A percentile compares a stretch with the other conserved stretches of the same genome.
These are phyloP conservation scores for Agrotis clavis DNA, from an alignment of 2,888 invertebrate species.

Conservation along the genomic window DNA sequence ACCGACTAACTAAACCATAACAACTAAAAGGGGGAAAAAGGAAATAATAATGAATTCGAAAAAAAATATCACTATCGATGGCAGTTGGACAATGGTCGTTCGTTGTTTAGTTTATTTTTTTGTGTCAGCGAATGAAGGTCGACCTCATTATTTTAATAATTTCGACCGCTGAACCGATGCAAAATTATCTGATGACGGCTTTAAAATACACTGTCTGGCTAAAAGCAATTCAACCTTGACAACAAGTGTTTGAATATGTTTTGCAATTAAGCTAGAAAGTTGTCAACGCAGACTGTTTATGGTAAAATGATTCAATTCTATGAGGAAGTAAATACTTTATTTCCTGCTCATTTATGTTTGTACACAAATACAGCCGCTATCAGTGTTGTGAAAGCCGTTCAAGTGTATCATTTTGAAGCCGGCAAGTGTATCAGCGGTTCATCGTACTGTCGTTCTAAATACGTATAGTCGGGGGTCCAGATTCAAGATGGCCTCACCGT, in stretches of 20 bases:
- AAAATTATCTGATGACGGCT: slow-evolving; percentile 64
- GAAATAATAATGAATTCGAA: slow-evolving; percentile 46
- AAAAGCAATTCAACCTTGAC: slow-evolving; percentile 59
- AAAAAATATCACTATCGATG: slow-evolving; percentile 71
- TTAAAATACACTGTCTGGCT: slow-evolving; percentile 54
- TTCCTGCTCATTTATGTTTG: slow-evolving; percentile 16
- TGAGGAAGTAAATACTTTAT: not conserved
- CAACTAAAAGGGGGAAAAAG: slow-evolving; percentile 65
- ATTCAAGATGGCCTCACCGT: slow-evolving; percentile 84
- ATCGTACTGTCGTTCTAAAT: slow-evolving; percentile 78
- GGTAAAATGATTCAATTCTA: not conserved
- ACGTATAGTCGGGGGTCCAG: slow-evolving; percentile 77
- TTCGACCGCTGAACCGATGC: slow-evolving; percentile 71
- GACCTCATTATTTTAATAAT: slow-evolving; percentile 81
- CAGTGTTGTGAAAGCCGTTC: slow-evolving; percentile 43
- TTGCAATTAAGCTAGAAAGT: slow-evolving; percentile 49
- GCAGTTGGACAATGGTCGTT: slow-evolving; percentile 74
- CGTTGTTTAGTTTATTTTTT: slow-evolving; percentile 66
- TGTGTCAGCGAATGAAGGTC: slow-evolving; percentile 77
- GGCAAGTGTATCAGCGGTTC: slow-evolving; percentile 68
- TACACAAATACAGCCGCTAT: slow-evolving; percentile 38
- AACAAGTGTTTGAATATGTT: slow-evolving; percentile 45
- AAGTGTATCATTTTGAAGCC: slow-evolving; percentile 54
- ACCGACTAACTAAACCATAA: slow-evolving; percentile 84
- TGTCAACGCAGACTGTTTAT: slow-evolving; percentile 12